A percentile compares a stretch with the other conserved stretches of the same genome.
Evolutionary conservation across 2,113 vertebrate species (phyloP).

Genomic region (Struthidea cinerea): DNA sequence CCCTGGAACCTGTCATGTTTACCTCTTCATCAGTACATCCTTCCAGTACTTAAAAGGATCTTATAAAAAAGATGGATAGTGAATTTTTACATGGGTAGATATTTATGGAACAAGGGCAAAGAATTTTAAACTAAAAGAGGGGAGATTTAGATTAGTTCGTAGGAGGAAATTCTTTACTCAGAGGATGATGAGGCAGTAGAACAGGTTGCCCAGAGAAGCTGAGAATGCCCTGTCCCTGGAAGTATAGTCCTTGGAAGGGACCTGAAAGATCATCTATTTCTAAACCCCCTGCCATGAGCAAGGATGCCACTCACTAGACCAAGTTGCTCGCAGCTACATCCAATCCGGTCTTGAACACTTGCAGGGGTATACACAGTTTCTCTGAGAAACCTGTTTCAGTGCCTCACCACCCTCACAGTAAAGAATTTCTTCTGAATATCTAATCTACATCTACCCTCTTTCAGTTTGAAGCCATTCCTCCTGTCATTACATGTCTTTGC

Average conservation of each 20-base stretch:
- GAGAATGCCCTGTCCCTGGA: not conserved
- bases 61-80: not conserved
- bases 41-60: not conserved
- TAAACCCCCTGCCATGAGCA: not conserved
- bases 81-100: not conserved
- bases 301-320: not conserved
- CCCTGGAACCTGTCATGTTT: not conserved
- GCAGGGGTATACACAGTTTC: not conserved
- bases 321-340: fast-evolving
- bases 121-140: not conserved
- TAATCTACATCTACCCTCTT: not conserved
- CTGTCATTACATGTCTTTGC: not conserved
- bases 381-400: not conserved
- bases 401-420: not conserved
- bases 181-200: not conserved
- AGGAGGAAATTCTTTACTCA: not conserved
- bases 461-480: not conserved
- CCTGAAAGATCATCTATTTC: not conserved
- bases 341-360: not conserved
- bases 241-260: not conserved
- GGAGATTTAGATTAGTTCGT: not conserved
- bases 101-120: not conserved
- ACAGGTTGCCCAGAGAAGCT: not conserved
- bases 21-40: not conserved
- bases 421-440: not conserved